phyloP scores from a whole-genome alignment of 2,888 invertebrate genomes.

The Prosopocoilus inquinatus region DNA sequence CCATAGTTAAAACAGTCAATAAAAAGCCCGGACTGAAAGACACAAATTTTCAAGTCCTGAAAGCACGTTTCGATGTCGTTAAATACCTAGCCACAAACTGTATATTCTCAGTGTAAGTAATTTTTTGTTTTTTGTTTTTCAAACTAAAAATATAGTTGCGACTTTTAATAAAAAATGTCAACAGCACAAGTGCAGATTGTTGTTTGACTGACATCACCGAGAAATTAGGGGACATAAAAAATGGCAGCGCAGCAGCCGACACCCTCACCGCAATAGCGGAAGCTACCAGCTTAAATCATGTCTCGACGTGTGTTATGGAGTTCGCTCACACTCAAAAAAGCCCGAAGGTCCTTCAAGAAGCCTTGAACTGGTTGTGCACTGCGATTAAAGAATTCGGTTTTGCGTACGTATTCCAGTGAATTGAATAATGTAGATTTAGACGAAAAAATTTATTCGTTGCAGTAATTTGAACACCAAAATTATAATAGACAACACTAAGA shows the following conservation, averaged over 20 bases:
- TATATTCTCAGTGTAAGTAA: constrained; percentile 63
- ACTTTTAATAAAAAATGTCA: background rate
- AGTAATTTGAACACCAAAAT: constrained; percentile 66
- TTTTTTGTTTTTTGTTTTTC: constrained; percentile 2
- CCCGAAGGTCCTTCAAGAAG: constrained; percentile 86
- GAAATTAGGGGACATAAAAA: constrained; percentile 82
- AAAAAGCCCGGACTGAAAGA: constrained; percentile 88
- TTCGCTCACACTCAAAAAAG: constrained; percentile 84
- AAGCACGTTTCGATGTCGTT: constrained; percentile 76
- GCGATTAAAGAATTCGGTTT: constrained; percentile 87
- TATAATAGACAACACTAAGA: constrained; percentile 75
- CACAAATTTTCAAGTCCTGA: constrained; percentile 88
- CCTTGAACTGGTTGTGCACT: constrained; percentile 74
- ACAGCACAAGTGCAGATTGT: constrained; percentile 70
- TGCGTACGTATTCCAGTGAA: constrained; percentile 55
- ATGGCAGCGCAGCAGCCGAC: constrained; percentile 66
- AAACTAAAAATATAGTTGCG: background rate
- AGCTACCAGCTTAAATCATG: constrained; percentile 71
- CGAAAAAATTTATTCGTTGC: constrained; percentile 25
- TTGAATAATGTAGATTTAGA: background rate
- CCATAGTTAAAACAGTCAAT: constrained; percentile 68
- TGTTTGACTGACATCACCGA: constrained; percentile 79
- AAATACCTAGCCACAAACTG: constrained; percentile 76
- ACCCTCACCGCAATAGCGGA: constrained; percentile 76
- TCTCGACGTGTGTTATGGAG: constrained; percentile 68